A percentile compares a stretch with the other conserved stretches of the same genome.
Evolutionary conservation across 1,140 invertebrate genomes (phyloP).

Genomic region (Palaemon carinicauda): DNA sequence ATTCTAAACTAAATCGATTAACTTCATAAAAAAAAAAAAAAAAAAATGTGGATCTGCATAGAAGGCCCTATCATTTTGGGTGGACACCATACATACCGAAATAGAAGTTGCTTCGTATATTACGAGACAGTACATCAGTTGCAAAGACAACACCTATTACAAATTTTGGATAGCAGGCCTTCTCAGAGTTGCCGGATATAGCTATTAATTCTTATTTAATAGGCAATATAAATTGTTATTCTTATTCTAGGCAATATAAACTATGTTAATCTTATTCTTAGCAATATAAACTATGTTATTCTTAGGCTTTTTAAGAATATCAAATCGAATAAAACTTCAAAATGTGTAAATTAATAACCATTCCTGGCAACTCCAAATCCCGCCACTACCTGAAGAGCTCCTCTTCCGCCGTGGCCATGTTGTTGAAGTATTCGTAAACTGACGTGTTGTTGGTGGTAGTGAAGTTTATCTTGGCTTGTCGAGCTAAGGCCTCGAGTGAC

Average conservation of each 20-base stretch:
- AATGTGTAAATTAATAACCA: not conserved
- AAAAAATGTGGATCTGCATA: not conserved
- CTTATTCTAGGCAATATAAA: no score
- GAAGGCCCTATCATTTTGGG: not conserved
- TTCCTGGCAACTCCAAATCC: no score
- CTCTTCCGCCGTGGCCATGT: constrained; percentile 90
- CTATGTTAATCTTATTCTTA: no score
- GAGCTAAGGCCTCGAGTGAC: constrained; percentile 84
- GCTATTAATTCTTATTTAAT: no score
- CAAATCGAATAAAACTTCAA: not conserved
- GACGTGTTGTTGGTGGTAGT: constrained; percentile 83
- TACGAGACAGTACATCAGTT: not conserved
- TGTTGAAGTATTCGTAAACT: constrained; percentile 86
- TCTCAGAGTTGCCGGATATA: no score
- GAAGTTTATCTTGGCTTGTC: constrained; percentile 90
- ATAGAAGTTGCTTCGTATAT: no score
- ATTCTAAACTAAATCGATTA: no score
- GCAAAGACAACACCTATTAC: not conserved
- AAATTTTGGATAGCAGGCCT: no score
- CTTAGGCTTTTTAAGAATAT: not conserved
- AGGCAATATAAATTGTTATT: no score
- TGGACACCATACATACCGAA: not conserved
- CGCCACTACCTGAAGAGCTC: constrained; percentile 78
- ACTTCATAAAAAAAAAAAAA: no score
- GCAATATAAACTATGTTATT: no score